Percentiles rank a stretch among this genome's conserved stretches.
Evolutionary conservation across 2,888 invertebrate species (phyloP).

Genomic region (Cosmopolites sordidus): DNA sequence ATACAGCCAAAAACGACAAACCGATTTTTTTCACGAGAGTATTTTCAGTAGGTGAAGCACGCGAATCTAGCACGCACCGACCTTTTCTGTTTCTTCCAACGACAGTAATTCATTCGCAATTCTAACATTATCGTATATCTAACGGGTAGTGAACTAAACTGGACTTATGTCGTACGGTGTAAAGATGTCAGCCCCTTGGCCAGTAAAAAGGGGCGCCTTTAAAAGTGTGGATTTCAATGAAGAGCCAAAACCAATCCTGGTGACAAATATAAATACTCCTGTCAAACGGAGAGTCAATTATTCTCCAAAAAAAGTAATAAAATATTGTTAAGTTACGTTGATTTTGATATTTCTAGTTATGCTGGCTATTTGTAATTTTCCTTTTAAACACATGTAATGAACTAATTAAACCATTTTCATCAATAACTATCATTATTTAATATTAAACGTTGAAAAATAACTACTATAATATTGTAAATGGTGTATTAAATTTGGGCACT

Average conservation of each 20-base stretch:
- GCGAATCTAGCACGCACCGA: not conserved
- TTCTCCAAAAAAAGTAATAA: slow-evolving; percentile 15
- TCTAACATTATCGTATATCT: too few species aligned
- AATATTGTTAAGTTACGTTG: too few species aligned
- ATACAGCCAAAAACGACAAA: slow-evolving; percentile 27
- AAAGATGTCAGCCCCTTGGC: slow-evolving; percentile 67
- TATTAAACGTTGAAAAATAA: too few species aligned
- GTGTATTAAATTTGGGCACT: not conserved
- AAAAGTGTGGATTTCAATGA: slow-evolving; percentile 49
- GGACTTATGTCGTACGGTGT: slow-evolving; percentile 10
- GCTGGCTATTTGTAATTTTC: too few species aligned
- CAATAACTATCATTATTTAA: too few species aligned
- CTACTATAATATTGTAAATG: too few species aligned
- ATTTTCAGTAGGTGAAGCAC: slow-evolving; percentile 17
- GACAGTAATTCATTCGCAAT: too few species aligned
- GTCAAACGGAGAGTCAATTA: slow-evolving; percentile 30
- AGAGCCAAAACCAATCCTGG: slow-evolving; percentile 27
- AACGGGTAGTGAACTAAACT: too few species aligned
- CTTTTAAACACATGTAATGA: too few species aligned
- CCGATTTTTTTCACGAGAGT: slow-evolving; percentile 28
- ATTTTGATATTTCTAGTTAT: too few species aligned
- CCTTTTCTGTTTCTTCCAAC: too few species aligned
- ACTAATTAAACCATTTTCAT: too few species aligned
- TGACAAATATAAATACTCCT: slow-evolving; percentile 28
- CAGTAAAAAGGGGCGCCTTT: slow-evolving; percentile 60